Evolutionary conservation across 2,113 vertebrate species (phyloP).

Genomic region (Periophthalmus modestus): DNA sequence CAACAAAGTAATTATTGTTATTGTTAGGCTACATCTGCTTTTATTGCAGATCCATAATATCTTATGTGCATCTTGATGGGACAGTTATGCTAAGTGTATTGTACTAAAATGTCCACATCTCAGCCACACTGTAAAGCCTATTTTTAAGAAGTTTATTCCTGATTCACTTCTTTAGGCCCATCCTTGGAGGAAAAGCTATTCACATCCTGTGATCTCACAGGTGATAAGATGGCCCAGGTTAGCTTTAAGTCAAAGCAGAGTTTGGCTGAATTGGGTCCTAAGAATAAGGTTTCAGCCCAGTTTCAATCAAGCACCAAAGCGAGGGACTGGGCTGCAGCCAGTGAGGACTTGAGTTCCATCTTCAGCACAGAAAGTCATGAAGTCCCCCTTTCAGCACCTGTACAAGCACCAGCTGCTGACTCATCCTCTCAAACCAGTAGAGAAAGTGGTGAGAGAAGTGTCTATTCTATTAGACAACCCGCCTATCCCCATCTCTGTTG

Average conservation of each 20-base stretch:
- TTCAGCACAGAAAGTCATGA: constrained; percentile 73
- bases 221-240: constrained; percentile 82
- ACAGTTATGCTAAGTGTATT: neutral
- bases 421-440: constrained; percentile 73
- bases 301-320: constrained; percentile 79
- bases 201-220: constrained; percentile 84
- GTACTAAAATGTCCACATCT: neutral
- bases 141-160: constrained; percentile 67
- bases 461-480: constrained; percentile 45
- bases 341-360: constrained; percentile 79
- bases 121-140: neutral
- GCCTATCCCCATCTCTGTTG: constrained; percentile 31
- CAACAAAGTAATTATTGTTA: constrained; percentile 7
- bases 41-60: constrained; percentile 27
- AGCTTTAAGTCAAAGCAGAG: constrained; percentile 81
- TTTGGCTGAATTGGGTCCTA: constrained; percentile 70
- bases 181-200: constrained; percentile 92
- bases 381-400: constrained; percentile 42
- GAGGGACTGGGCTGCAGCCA: constrained; percentile 78
- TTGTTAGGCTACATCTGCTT: neutral
- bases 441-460: constrained; percentile 87
- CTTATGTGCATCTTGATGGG: neutral
- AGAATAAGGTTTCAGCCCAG: constrained; percentile 76
- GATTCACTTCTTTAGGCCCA: constrained; percentile 85
- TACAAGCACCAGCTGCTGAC: constrained; percentile 70